A percentile compares a stretch with the other conserved stretches of the same genome.
These are phyloP conservation scores for Sceloporus undulatus DNA, from an alignment of 2,113 vertebrate genomes.

Conservation along the genomic window DNA sequence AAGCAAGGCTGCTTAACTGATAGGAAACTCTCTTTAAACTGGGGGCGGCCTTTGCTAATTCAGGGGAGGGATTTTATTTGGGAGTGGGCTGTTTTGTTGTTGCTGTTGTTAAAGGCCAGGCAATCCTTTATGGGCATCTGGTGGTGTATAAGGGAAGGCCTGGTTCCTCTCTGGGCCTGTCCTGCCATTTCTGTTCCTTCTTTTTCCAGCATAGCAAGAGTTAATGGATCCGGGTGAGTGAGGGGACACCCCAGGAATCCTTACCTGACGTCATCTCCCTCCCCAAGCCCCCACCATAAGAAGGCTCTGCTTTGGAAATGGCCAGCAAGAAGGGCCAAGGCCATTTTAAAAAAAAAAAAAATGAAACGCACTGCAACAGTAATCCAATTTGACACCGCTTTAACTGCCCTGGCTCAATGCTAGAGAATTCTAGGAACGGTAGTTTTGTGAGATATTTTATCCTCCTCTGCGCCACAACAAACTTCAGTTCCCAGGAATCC, in stretches of 20 bases:
- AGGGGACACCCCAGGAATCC: background rate
- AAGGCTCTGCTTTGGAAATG: background rate
- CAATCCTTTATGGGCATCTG: background rate
- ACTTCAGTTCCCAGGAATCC: too few species aligned
- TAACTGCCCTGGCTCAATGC: too few species aligned
- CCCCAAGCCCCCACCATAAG: background rate
- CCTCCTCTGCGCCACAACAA: too few species aligned
- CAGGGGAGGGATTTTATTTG: background rate
- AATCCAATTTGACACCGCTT: too few species aligned
- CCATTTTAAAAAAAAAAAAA: background rate
- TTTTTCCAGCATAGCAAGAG: background rate
- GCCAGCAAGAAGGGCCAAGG: background rate
- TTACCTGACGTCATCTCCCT: background rate
- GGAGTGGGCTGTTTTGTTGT: background rate
- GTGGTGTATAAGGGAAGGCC: too few species aligned
- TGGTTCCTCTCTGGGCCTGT: too few species aligned
- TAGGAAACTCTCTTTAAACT: background rate
- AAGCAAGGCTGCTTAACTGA: background rate
- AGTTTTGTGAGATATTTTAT: too few species aligned
- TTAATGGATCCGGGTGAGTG: background rate
- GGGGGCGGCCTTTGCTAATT: background rate
- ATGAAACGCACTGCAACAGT: too few species aligned
- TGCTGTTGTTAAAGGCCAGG: background rate
- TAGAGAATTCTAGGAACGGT: too few species aligned
- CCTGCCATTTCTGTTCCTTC: background rate